Evolutionary conservation across 2,113 vertebrate species (phyloP).

Genomic region (Bubo scandiacus): DNA sequence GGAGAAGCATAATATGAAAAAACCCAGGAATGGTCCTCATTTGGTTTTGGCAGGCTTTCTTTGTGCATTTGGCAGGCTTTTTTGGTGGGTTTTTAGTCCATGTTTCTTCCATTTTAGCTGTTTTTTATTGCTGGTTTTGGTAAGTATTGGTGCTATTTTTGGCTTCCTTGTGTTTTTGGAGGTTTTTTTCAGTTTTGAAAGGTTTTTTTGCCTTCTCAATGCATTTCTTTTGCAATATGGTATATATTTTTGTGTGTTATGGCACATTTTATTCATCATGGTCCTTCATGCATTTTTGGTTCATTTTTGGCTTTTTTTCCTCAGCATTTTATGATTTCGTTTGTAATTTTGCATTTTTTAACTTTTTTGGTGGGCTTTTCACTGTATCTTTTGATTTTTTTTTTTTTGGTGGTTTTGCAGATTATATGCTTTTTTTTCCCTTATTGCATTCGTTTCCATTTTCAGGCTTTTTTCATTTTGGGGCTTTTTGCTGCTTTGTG

Average conservation of each 20-base stretch:
- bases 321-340: neutral
- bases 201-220: neutral
- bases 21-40: rapidly evolving
- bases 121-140: neutral
- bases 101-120: rapidly evolving
- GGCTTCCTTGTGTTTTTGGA: neutral
- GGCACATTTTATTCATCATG: neutral
- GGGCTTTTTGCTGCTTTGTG: rapidly evolving
- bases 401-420: neutral
- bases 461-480: neutral
- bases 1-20: neutral
- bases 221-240: neutral
- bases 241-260: neutral
- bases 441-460: neutral
- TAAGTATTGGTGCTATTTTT: neutral
- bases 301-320: neutral
- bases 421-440: neutral
- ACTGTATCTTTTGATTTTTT: neutral
- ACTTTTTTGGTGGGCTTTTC: neutral
- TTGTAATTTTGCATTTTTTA: neutral
- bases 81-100: neutral
- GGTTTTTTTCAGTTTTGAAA: neutral
- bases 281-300: neutral
- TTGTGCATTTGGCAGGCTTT: neutral
- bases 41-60: neutral